phyloP scores from a whole-genome alignment of 2,888 invertebrate genomes.

The Busseola fusca region DNA sequence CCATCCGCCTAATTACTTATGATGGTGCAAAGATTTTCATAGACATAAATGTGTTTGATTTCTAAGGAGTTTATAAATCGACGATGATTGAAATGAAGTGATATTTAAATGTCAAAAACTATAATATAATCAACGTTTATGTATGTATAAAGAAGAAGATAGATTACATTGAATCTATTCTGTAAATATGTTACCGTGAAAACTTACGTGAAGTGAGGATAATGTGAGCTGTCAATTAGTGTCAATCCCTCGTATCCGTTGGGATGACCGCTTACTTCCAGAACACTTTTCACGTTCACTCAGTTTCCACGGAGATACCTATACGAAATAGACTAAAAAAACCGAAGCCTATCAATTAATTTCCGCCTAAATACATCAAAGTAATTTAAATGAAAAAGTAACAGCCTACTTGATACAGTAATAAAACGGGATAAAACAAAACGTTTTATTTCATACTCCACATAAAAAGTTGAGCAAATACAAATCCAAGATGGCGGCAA shows the following conservation, averaged over 20 bases:
- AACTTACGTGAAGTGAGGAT: too few relatives aligned
- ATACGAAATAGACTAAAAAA: too few relatives aligned
- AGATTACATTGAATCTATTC: background rate
- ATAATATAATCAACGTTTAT: background rate
- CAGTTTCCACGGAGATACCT: too few relatives aligned
- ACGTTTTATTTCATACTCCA: constrained; percentile 47
- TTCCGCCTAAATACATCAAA: background rate
- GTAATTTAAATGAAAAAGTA: constrained; percentile 16
- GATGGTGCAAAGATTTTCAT: background rate
- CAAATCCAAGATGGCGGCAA: constrained; percentile 40
- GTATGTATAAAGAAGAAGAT: background rate
- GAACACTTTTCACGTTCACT: too few relatives aligned
- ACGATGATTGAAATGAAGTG: background rate
- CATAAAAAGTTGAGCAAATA: constrained; percentile 56
- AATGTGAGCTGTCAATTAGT: too few relatives aligned
- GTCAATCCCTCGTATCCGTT: too few relatives aligned
- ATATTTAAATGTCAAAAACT: background rate
- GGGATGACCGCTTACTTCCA: too few relatives aligned
- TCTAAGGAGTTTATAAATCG: background rate
- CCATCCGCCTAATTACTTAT: background rate
- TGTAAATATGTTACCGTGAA: too few relatives aligned
- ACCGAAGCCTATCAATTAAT: background rate
- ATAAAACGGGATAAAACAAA: constrained; percentile 37
- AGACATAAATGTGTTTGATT: background rate
- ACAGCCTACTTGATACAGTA: constrained; percentile 14